A percentile compares a stretch with the other conserved stretches of the same genome.
Evolutionary conservation across 2,888 invertebrate species (phyloP).

Genomic region (Drosophila phalerata): DNA sequence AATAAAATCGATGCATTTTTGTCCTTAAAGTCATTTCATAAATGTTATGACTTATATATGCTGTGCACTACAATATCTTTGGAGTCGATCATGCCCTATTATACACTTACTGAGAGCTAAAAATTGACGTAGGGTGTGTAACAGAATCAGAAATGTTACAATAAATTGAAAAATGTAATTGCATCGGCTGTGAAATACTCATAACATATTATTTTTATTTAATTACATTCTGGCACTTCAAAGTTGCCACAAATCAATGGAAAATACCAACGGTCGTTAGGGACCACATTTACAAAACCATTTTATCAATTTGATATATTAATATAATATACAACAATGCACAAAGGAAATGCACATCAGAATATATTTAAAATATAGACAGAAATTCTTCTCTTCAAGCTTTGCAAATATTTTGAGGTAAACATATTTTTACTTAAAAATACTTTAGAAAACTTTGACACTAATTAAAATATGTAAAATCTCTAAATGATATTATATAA

Average conservation of each 20-base stretch:
- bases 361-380: not conserved
- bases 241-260: slow-evolving; percentile 20
- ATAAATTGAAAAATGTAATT: slow-evolving; percentile 39
- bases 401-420: no score
- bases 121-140: slow-evolving; percentile 2
- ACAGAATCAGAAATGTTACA: slow-evolving; percentile 24
- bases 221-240: slow-evolving; percentile 25
- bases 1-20: no score
- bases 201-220: slow-evolving; percentile 32
- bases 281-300: not conserved
- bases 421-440: no score
- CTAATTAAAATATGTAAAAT: no score
- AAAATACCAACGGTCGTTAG: not conserved
- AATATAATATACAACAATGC: not conserved
- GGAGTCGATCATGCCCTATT: not conserved
- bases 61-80: not conserved
- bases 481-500: no score
- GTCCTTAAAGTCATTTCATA: not conserved
- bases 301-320: not conserved
- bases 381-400: not conserved
- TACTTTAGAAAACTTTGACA: no score
- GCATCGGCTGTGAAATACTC: slow-evolving; percentile 19
- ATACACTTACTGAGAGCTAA: not conserved
- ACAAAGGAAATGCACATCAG: not conserved
- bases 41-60: no score